Evolutionary conservation across 2,888 invertebrate species (phyloP).

Genomic region (Idaea dimidiata): DNA sequence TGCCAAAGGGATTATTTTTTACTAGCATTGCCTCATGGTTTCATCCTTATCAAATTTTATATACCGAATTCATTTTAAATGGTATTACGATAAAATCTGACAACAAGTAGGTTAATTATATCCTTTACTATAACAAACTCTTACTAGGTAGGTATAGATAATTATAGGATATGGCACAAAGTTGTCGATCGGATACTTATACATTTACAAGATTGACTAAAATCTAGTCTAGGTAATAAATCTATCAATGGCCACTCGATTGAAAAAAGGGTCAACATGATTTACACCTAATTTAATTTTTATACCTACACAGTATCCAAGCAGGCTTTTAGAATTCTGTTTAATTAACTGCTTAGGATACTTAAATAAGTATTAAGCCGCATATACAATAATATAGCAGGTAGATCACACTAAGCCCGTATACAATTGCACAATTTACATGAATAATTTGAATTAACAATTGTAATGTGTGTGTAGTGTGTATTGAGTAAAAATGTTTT

Average conservation of each 20-base stretch:
- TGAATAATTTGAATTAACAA: background rate
- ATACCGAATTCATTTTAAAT: too few species aligned
- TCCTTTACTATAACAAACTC: too few species aligned
- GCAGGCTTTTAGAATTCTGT: too few species aligned
- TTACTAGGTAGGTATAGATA: too few species aligned
- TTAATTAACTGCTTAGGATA: background rate
- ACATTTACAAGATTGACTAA: background rate
- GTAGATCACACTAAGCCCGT: background rate
- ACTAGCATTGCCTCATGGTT: background rate
- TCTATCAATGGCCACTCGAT: background rate
- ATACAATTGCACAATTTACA: background rate
- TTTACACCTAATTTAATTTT: background rate
- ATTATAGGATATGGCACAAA: background rate
- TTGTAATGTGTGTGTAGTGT: background rate
- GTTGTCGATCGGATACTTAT: background rate
- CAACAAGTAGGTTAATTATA: too few species aligned
- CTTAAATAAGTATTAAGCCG: background rate
- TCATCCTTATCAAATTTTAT: too few species aligned
- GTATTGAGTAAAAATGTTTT: too few species aligned
- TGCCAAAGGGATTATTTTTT: background rate
- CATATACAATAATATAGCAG: background rate
- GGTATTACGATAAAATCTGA: too few species aligned
- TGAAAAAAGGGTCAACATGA: background rate
- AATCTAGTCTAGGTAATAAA: background rate
- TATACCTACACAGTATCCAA: background rate